Percentiles rank a stretch among this genome's conserved stretches.
These are phyloP conservation scores for Megalops atlanticus DNA, from an alignment of 2,113 vertebrate species.

Conservation along the genomic window DNA sequence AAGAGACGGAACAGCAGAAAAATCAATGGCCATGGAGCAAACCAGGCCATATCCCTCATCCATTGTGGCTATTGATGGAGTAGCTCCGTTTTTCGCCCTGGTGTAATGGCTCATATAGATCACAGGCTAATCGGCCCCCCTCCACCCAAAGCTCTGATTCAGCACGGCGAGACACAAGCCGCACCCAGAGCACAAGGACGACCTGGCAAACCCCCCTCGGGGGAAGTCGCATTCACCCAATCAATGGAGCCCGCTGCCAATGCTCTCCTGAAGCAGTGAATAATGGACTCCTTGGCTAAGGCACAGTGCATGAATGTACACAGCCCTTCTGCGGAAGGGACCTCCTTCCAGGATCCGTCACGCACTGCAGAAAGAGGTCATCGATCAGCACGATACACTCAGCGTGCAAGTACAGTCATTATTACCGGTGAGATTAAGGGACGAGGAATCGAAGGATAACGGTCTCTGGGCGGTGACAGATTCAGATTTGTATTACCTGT, in stretches of 20 bases:
- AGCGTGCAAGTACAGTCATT: neutral
- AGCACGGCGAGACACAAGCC: slow-evolving; percentile 31
- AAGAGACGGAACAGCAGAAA: neutral
- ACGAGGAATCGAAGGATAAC: neutral
- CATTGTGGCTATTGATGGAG: slow-evolving; percentile 25
- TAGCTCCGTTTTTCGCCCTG: neutral
- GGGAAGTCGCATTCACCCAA: slow-evolving; percentile 45
- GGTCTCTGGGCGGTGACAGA: too few relatives aligned
- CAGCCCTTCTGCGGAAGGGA: neutral
- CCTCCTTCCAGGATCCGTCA: neutral
- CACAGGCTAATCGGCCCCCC: slow-evolving; percentile 20
- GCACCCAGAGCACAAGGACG: slow-evolving; percentile 13
- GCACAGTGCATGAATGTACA: slow-evolving; percentile 13
- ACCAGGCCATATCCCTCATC: neutral
- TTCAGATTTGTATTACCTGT: too few relatives aligned
- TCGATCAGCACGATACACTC: neutral
- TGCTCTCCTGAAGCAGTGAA: slow-evolving; percentile 64
- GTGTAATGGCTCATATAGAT: slow-evolving; percentile 22
- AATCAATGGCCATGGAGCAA: neutral
- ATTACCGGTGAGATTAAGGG: neutral
- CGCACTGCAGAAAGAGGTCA: neutral
- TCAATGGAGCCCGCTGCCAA: slow-evolving; percentile 64
- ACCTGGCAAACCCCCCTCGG: slow-evolving; percentile 41
- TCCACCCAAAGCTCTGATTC: neutral
- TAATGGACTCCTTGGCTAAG: slow-evolving; percentile 45